Percentiles rank a stretch among this genome's conserved stretches.
Conservation (phyloP, 2,888 invertebrate genomes). For the Amblyjoppa proteus region DNA sequence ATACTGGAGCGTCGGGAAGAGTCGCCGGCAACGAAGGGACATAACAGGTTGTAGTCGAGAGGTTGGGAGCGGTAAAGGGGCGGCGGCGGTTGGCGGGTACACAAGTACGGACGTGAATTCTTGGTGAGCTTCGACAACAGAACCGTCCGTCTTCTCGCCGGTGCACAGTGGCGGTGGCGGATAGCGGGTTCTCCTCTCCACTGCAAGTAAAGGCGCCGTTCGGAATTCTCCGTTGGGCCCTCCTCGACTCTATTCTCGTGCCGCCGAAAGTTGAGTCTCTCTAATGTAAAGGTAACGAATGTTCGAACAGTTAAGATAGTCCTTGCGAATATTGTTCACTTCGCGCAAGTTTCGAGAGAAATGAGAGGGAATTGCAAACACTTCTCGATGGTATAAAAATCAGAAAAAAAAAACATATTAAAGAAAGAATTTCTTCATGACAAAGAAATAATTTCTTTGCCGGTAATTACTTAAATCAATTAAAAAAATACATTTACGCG, state of each 20-base stretch:
- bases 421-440: too few relatives aligned
- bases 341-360: too few relatives aligned
- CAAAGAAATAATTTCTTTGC: too few relatives aligned
- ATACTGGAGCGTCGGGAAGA: slow-evolving; percentile 47
- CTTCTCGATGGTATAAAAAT: too few relatives aligned
- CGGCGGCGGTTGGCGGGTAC: neutral
- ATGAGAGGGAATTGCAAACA: too few relatives aligned
- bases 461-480: too few relatives aligned
- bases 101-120: neutral
- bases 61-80: neutral
- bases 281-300: too few relatives aligned
- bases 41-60: slow-evolving; percentile 75
- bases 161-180: neutral
- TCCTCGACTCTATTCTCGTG: slow-evolving; percentile 1
- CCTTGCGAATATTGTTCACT: too few relatives aligned
- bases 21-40: slow-evolving; percentile 60
- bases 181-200: neutral
- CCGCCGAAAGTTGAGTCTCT: slow-evolving; percentile 21
- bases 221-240: neutral
- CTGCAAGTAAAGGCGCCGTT: slow-evolving; percentile 1
- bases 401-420: too few relatives aligned
- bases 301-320: too few relatives aligned
- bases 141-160: neutral
- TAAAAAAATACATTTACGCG: too few relatives aligned
- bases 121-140: slow-evolving; percentile 1